Base-by-base conservation (phyloP, 2,797 vertebrate genomes). In the Oryzias sinensis region DNA sequence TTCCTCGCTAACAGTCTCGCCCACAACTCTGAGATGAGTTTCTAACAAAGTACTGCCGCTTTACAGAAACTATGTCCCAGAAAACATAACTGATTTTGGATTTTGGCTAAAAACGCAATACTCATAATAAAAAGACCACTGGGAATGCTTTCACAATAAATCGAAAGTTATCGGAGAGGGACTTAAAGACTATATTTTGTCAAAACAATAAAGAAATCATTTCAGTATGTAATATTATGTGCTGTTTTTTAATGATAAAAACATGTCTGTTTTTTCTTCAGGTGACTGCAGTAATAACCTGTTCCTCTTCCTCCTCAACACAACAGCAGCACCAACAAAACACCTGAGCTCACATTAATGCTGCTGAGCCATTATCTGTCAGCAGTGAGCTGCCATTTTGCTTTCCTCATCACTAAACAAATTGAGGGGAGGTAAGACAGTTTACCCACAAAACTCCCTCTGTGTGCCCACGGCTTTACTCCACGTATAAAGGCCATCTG, bases 401-500 rank as follows among this genome's bases (percentile, higher is more conserved):
- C 81, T 68, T 78, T 82, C 74, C 69, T 75, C 70, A 80, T 83
- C 77, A 78, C 56, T 65, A 70, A 70, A 89, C 83, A 88, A 88
- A 88, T 76, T 78, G 75, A 86, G 69, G 74, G 82, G 87, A 82
- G 85, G 80, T 72, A 84, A 86, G 86, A 88, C 79, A 90, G 84
- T 88, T 90, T 90, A 79, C 80, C 83, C 88, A 88, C 87, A 90
- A 90, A 90, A 84, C 84, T 88, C 79, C 66, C 72, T 67, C 69
- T 87, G 82, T 82, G 77, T 87, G 81, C 77, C 78, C 80, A 84
- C 79, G 86, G 85, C 77, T 85, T 83, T 77, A 70, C 75, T 83
- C 77, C 76, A 81, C 75, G 85, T 65, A 87, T 90, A 85, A 88
- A 78, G 87, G 83, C 89, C 91, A 92, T 92, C 91, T 91, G 88